These are phyloP conservation scores for Melanerpes aurifrons DNA, from an alignment of 2,113 vertebrate genomes.

Conservation along the genomic window DNA sequence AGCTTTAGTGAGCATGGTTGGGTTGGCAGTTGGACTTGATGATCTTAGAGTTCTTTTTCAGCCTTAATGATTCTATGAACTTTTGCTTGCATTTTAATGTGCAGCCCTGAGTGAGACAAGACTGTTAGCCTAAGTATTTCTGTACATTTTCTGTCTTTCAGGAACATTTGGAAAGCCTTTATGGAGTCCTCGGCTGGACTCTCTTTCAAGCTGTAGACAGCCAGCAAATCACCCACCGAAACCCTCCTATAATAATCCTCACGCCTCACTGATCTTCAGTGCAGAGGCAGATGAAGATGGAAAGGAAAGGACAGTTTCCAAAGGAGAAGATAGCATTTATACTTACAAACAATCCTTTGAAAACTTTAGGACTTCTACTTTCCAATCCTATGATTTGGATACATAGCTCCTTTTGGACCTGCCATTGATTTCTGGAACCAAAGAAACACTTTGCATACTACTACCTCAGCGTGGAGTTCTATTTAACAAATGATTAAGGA, in stretches of 20 bases:
- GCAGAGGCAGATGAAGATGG: conserved; percentile 78
- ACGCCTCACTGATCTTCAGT: conserved; percentile 74
- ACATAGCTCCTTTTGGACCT: conserved; percentile 75
- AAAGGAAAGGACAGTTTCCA: conserved; percentile 65
- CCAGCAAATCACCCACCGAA: conserved; percentile 64
- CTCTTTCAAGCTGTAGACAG: conserved; percentile 66
- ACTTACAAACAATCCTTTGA: conserved; percentile 80
- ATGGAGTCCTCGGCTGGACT: conserved; percentile 84
- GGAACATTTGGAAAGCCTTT: conserved; percentile 94
- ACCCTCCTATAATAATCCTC: conserved; percentile 74
- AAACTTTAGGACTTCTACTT: conserved; percentile 79
- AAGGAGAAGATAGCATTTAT: conserved; percentile 65
- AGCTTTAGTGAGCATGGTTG: too few relatives aligned
- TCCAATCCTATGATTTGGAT: conserved; percentile 73
- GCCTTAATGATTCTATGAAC: neutral
- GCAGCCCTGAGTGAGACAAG: neutral
- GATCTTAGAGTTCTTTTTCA: too few relatives aligned
- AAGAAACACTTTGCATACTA: conserved; percentile 77
- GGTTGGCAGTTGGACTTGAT: too few relatives aligned
- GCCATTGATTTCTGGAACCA: conserved; percentile 64
- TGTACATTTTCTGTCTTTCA: conserved; percentile 59
- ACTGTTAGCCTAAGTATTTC: neutral
- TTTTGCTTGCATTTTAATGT: neutral
- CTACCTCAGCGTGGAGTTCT: conserved; percentile 92
- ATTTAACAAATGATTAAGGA: conserved; percentile 73